phyloP scores from a whole-genome alignment of 2,113 vertebrate species.

The Archilochus colubris region DNA sequence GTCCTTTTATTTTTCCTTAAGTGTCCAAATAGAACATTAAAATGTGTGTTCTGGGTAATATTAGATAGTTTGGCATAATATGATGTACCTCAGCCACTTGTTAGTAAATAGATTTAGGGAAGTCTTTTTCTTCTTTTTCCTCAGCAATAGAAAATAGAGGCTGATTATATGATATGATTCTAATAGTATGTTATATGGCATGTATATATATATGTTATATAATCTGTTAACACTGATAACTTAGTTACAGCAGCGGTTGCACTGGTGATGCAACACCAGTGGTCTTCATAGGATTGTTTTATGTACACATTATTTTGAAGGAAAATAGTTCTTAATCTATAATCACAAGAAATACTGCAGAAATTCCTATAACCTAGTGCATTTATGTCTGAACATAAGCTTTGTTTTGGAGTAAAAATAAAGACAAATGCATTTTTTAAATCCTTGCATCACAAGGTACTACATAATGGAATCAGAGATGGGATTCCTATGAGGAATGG shows the following conservation, averaged over 20 bases:
- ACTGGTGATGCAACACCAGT: background rate
- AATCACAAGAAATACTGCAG: background rate
- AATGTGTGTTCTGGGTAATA: background rate
- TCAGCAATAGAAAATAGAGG: background rate
- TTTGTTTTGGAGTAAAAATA: conserved; percentile 6
- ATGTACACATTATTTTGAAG: background rate
- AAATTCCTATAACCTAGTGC: background rate
- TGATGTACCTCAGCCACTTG: background rate
- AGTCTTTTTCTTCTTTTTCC: background rate
- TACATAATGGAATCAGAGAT: background rate
- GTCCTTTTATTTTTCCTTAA: background rate
- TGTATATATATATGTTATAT: no score
- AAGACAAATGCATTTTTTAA: background rate
- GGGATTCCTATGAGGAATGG: background rate
- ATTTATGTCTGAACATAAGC: background rate
- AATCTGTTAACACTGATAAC: background rate
- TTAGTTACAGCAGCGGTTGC: background rate
- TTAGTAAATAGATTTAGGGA: background rate
- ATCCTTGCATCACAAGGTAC: background rate
- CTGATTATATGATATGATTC: no score
- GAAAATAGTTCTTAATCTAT: background rate
- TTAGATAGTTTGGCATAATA: background rate
- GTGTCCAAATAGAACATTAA: background rate
- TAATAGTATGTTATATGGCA: no score
- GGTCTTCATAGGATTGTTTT: background rate